Conservation (phyloP, 2,113 vertebrate genomes). For the Nothobranchius furzeri region DNA sequence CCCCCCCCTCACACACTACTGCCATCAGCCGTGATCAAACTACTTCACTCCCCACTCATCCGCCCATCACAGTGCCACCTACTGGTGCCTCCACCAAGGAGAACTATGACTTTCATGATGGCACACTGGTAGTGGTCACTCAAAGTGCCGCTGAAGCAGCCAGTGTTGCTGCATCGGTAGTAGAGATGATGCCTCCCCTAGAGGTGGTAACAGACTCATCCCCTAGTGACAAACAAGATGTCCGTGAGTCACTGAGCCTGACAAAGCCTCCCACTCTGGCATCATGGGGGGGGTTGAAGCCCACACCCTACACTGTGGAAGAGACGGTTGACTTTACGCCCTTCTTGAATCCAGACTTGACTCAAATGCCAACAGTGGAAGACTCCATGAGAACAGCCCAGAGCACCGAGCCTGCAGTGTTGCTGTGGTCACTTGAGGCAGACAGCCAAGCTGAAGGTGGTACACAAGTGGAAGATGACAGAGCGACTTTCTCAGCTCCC, state of each 20-base stretch:
- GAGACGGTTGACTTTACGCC: slow-evolving; percentile 61
- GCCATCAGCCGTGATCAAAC: slow-evolving; percentile 34
- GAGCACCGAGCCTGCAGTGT: slow-evolving; percentile 66
- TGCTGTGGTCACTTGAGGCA: slow-evolving; percentile 72
- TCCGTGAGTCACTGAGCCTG: slow-evolving; percentile 42
- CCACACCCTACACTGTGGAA: slow-evolving; percentile 52
- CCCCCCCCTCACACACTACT: slow-evolving; percentile 16
- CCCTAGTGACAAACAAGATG: slow-evolving; percentile 51
- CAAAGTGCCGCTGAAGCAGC: slow-evolving; percentile 25
- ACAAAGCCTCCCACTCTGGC: slow-evolving; percentile 57
- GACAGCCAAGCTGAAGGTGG: slow-evolving; percentile 30
- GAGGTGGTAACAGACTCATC: slow-evolving; percentile 55
- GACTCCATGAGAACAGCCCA: slow-evolving; percentile 21
- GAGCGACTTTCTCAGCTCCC: slow-evolving; percentile 84
- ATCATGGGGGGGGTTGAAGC: slow-evolving; percentile 60
- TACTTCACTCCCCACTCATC: slow-evolving; percentile 28
- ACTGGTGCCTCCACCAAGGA: slow-evolving; percentile 25
- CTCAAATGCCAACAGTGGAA: slow-evolving; percentile 48
- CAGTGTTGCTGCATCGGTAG: not conserved
- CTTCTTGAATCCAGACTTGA: slow-evolving; percentile 49
- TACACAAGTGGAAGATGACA: slow-evolving; percentile 81
- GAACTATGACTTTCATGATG: slow-evolving; percentile 17
- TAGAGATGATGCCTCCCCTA: slow-evolving; percentile 38
- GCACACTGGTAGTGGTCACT: slow-evolving; percentile 16
- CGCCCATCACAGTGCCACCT: slow-evolving; percentile 19